Percentiles rank a stretch among this genome's conserved stretches.
phyloP scores from a whole-genome alignment of 2,888 invertebrate genomes.

The Rhabditophanes sp. region DNA sequence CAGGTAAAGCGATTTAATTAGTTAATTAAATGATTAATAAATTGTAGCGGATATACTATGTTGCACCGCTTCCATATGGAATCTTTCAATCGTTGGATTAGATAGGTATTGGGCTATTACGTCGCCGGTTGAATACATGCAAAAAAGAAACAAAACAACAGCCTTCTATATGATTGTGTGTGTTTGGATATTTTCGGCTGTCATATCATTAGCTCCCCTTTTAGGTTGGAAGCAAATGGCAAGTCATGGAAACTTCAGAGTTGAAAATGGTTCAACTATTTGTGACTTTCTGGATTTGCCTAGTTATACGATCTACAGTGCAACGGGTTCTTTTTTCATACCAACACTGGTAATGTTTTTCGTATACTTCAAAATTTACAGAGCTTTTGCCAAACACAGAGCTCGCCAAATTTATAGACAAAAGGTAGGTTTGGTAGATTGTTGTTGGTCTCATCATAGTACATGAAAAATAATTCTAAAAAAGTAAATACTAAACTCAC shows the following conservation, averaged over 20 bases:
- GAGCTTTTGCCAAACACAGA: conserved; percentile 45
- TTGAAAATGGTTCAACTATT: conserved; percentile 2
- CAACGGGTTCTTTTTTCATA: conserved; percentile 82
- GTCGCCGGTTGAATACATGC: conserved; percentile 47
- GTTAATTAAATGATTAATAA: neutral
- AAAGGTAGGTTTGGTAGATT: conserved; percentile 36
- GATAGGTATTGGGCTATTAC: conserved; percentile 47
- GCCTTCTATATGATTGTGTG: conserved; percentile 45
- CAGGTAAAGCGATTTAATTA: conserved; percentile 22
- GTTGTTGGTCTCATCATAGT: too few relatives aligned
- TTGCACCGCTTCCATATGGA: conserved; percentile 49
- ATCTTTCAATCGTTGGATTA: conserved; percentile 48
- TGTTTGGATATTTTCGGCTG: conserved; percentile 47
- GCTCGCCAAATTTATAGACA: conserved; percentile 44
- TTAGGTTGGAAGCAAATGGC: conserved; percentile 47
- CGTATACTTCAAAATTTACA: conserved; percentile 91
- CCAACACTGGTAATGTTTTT: conserved; percentile 98
- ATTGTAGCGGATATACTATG: conserved; percentile 46
- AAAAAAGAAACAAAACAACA: conserved; percentile 41
- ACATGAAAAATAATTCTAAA: too few relatives aligned
- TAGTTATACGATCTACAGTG: conserved; percentile 48
- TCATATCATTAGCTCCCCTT: conserved; percentile 48
- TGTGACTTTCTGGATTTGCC: conserved; percentile 43
- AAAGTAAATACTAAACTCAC: too few relatives aligned
- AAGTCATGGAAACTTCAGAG: conserved; percentile 2